Conservation (phyloP, 2,797 vertebrate genomes). For the Manis crassicaudata region DNA sequence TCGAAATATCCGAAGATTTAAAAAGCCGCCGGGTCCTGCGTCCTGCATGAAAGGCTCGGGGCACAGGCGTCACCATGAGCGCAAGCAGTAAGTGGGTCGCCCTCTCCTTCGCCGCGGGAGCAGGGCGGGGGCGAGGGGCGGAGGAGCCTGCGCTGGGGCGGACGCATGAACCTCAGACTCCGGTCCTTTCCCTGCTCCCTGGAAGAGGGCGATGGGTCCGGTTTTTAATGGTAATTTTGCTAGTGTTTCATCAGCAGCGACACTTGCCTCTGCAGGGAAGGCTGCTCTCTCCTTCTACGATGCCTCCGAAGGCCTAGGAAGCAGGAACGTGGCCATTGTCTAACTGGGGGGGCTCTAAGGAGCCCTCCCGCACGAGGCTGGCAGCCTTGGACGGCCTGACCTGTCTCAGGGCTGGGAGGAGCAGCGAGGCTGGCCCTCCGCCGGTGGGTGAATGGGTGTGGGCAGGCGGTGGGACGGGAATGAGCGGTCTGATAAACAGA, state of each 20-base stretch:
- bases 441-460: neutral
- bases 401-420: neutral
- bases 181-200: constrained; percentile 4
- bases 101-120: constrained; percentile 73
- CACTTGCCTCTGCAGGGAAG: constrained; percentile 37
- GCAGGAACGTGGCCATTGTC: constrained; percentile 74
- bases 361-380: constrained; percentile 58
- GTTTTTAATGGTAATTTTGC: constrained; percentile 49
- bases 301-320: constrained; percentile 73
- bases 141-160: constrained; percentile 51
- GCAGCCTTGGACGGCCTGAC: neutral
- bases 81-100: constrained; percentile 87
- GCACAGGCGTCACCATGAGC: constrained; percentile 85
- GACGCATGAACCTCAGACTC: constrained; percentile 54
- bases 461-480: constrained; percentile 32
- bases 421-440: neutral
- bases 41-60: constrained; percentile 83
- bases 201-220: neutral
- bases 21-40: constrained; percentile 76
- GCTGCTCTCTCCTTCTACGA: constrained; percentile 63
- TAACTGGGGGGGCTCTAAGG: constrained; percentile 45
- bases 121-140: constrained; percentile 76
- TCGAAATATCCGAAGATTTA: constrained; percentile 64
- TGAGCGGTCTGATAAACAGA: constrained; percentile 65
- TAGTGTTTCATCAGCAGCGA: constrained; percentile 14